phyloP scores from a whole-genome alignment of 2,797 vertebrate species.

The Psittacula echo region DNA sequence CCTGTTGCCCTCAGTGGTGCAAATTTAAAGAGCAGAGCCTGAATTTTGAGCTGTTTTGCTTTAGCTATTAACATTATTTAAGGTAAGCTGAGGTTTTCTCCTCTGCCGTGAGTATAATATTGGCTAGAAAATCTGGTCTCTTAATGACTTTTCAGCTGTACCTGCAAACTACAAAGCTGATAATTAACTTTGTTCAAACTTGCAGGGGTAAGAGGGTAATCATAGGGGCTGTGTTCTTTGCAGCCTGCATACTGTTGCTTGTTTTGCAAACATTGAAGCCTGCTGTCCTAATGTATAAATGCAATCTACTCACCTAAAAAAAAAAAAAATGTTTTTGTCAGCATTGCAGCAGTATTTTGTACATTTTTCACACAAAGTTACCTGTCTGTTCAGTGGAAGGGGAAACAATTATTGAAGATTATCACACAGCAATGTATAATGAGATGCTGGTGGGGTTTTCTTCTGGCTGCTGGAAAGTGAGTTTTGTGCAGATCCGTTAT shows the following conservation, averaged over 20 bases:
- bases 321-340: fast-evolving
- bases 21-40: neutral
- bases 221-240: neutral
- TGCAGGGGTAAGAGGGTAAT: neutral
- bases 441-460: neutral
- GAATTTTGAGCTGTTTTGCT: neutral
- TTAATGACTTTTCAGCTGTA: neutral
- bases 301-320: neutral
- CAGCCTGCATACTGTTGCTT: neutral
- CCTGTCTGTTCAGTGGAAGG: neutral
- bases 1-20: neutral
- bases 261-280: neutral
- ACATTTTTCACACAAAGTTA: neutral
- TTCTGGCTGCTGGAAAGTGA: neutral
- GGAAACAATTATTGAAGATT: neutral
- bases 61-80: neutral
- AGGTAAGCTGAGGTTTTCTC: neutral
- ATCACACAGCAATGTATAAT: fast-evolving
- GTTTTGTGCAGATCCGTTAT: fast-evolving
- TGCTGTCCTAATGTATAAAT: neutral
- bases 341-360: neutral
- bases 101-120: neutral
- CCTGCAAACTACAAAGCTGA: neutral
- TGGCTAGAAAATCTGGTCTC: neutral
- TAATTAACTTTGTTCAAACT: neutral